Conservation (phyloP, 2,113 vertebrate genomes). For the Potamarius usumacintae region DNA sequence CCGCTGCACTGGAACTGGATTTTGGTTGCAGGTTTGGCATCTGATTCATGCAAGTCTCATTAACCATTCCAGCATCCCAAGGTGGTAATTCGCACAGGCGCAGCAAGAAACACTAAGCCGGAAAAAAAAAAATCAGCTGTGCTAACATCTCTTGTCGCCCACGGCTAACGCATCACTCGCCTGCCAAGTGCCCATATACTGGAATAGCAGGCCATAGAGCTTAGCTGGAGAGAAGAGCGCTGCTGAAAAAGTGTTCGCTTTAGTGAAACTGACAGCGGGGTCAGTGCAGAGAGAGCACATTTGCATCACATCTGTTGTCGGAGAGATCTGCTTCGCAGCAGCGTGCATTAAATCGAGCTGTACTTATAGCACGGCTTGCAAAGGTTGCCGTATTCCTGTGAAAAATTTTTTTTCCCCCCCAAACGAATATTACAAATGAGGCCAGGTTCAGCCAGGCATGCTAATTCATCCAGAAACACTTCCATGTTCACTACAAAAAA, state of each 20-base stretch:
- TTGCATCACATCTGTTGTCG: slow-evolving; percentile 54
- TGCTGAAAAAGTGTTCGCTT: slow-evolving; percentile 46
- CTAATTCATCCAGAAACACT: neutral
- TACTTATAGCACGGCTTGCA: slow-evolving; percentile 9
- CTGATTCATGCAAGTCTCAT: slow-evolving; percentile 55
- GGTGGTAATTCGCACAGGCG: slow-evolving; percentile 64
- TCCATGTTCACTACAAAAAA: neutral
- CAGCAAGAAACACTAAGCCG: slow-evolving; percentile 59
- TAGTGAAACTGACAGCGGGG: slow-evolving; percentile 50
- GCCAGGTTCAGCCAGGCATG: slow-evolving; percentile 28
- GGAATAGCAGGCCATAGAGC: slow-evolving; percentile 51
- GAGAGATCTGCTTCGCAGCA: slow-evolving; percentile 36
- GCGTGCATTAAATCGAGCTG: slow-evolving; percentile 38
- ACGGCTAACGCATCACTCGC: slow-evolving; percentile 41
- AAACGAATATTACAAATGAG: neutral
- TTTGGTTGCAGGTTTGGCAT: slow-evolving; percentile 43
- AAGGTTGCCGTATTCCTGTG: slow-evolving; percentile 19
- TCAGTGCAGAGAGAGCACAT: slow-evolving; percentile 51
- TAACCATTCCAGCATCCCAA: slow-evolving; percentile 51
- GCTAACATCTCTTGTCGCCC: slow-evolving; percentile 54
- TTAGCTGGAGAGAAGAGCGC: slow-evolving; percentile 45
- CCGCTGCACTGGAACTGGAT: slow-evolving; percentile 20
- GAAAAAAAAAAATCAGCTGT: slow-evolving; percentile 55
- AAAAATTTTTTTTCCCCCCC: slow-evolving; percentile 1
- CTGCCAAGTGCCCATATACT: slow-evolving; percentile 55